Conservation (phyloP, 2,113 vertebrate species). For the Pygoscelis antarcticus region DNA sequence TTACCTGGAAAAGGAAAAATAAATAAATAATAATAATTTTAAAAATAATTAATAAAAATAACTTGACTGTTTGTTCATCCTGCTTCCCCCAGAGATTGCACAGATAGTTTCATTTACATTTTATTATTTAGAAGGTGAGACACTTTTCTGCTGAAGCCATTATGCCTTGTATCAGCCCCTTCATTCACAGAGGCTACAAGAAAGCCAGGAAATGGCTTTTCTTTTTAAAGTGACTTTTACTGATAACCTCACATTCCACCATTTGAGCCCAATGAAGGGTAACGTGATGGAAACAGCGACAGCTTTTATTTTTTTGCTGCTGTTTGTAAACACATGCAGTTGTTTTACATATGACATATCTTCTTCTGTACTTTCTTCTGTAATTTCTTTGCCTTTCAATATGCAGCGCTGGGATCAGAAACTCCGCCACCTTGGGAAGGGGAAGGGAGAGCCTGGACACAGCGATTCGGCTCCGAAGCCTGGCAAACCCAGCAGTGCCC, state of each 20-base stretch:
- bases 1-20: neutral
- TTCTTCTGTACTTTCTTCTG: neutral
- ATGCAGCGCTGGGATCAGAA: slow-evolving; percentile 84
- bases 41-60: neutral
- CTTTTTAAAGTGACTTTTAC: neutral
- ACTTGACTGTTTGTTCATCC: neutral
- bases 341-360: neutral
- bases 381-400: neutral
- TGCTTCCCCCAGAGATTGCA: neutral
- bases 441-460: slow-evolving; percentile 61
- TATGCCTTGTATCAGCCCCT: neutral
- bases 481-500: slow-evolving; percentile 50
- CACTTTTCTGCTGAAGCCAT: neutral
- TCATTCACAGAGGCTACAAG: neutral
- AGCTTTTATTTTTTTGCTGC: neutral
- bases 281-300: fast-evolving
- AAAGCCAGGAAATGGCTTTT: neutral
- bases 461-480: slow-evolving; percentile 53
- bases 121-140: neutral
- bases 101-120: neutral
- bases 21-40: neutral
- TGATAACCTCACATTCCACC: neutral
- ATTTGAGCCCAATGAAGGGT: fast-evolving
- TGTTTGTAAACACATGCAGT: neutral
- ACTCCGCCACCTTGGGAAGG: slow-evolving; percentile 73